Base-by-base conservation (phyloP, 2,113 vertebrate genomes). In the Sebastes schlegelii region DNA sequence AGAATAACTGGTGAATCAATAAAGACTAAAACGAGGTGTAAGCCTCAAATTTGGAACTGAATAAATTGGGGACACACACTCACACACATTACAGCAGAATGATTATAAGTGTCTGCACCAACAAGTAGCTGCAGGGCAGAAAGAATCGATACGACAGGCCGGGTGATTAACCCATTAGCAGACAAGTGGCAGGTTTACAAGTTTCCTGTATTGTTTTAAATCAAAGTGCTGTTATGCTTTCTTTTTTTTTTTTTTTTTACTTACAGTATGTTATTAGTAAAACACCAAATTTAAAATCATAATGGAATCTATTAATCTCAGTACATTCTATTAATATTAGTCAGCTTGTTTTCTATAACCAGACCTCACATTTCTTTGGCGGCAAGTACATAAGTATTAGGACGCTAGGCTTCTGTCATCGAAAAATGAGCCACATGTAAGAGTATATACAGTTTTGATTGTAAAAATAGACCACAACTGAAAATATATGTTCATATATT, bases 141-240 rank as follows among this genome's bases (percentile, higher is more conserved):
- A 26, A 45, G 1, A 67, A 77, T 87, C 69, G 45, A 71, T 70
- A 61, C 51, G 40, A 52, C 58, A 54, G 49, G 17, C 12, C 12
- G 9, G 34, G 62, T 77, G 64, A 83, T 65, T 58, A 74, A 80
- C 62, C 70, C 23, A 11, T 75, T 61, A 55, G 2, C 11, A 13
- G 17, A 3, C 51, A 14, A 66, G 61, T 42, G 26, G 17, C 42
- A 23, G 19, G 13, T 68, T 67, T 45, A 76, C 43, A 57, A 57
- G 34, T 17, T 61, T 46, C 46, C n/a, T 1, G 6, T 51, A 55
- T 17, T 21, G 12, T 63, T 49, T 21, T 3, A 19, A n/a, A 40
- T 34, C 1, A 52, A 62, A 74, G 61, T 11, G 17, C 19, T 49
- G 13, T n/a, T 34, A 3, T 58, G 21, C 17, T 54, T 54, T 46